These are phyloP conservation scores for Mesocentrotus franciscanus DNA, from an alignment of 53 echinoderm and acorn worm species.

Conservation along the genomic window DNA sequence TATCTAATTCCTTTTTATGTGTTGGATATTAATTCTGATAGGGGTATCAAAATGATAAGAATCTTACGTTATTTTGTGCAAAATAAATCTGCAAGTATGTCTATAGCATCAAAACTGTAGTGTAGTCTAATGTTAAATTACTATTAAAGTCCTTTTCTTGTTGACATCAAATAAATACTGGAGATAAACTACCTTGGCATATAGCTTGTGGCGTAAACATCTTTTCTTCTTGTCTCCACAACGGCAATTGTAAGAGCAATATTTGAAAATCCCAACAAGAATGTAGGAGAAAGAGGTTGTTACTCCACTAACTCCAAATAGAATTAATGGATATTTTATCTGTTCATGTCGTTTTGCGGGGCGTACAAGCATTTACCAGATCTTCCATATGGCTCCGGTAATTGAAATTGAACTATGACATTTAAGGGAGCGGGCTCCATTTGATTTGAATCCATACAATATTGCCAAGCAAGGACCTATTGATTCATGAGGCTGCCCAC, in stretches of 20 bases:
- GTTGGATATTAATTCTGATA: no score
- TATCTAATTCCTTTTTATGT: no score
- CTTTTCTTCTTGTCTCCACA: not conserved
- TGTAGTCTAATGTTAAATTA: not conserved
- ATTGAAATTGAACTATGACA: slow-evolving; percentile 66
- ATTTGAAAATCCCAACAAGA: not conserved
- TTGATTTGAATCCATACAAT: slow-evolving; percentile 34
- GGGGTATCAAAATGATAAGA: not conserved
- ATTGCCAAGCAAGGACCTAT: slow-evolving; percentile 31
- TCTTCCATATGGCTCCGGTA: slow-evolving; percentile 55
- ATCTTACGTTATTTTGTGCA: not conserved
- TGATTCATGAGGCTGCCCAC: slow-evolving; percentile 27
- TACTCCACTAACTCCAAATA: slow-evolving; percentile 51
- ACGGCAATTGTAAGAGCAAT: not conserved
- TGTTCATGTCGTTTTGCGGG: slow-evolving; percentile 24
- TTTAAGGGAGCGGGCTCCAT: slow-evolving; percentile 28
- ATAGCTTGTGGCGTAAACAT: not conserved
- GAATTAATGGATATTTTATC: slow-evolving; percentile 63
- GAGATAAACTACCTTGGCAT: not conserved
- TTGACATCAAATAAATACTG: not conserved
- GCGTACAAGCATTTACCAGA: slow-evolving; percentile 52
- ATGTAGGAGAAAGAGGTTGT: not conserved
- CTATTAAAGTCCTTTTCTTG: not conserved
- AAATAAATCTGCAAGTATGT: not conserved
- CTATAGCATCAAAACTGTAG: not conserved